Conservation (phyloP, 2,888 invertebrate genomes). For the Aleiodes alternator region DNA sequence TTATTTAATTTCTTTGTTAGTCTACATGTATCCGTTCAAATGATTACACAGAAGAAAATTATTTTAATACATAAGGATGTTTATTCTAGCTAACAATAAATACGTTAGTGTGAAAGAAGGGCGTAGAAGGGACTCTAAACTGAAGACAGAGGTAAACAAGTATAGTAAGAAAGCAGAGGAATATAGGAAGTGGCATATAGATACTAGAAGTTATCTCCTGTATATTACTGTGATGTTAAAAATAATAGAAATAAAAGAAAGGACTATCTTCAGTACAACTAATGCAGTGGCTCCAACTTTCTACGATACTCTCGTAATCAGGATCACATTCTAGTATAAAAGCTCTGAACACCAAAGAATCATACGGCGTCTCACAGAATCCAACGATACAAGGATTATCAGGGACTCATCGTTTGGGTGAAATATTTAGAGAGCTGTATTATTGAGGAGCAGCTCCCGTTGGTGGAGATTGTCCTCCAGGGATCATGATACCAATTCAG, state of each 20-base stretch:
- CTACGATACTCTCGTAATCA: slow-evolving; percentile 49
- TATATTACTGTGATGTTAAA: slow-evolving; percentile 19
- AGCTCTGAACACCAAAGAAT: slow-evolving; percentile 10
- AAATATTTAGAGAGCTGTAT: too few relatives aligned
- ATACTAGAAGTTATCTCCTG: background rate
- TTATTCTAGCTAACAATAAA: slow-evolving; percentile 1
- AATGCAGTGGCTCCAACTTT: slow-evolving; percentile 49
- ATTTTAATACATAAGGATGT: slow-evolving; percentile 31
- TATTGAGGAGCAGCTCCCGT: background rate
- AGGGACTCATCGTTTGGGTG: slow-evolving; percentile 45
- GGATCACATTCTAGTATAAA: slow-evolving; percentile 48
- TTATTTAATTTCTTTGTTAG: background rate
- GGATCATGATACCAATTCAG: slow-evolving; percentile 52
- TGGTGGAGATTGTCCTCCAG: background rate
- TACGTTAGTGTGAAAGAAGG: slow-evolving; percentile 41
- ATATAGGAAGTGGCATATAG: slow-evolving; percentile 61
- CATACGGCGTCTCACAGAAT: slow-evolving; percentile 42
- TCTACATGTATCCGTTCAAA: background rate
- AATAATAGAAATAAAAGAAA: slow-evolving; percentile 16
- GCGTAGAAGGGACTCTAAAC: slow-evolving; percentile 58
- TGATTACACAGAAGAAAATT: background rate
- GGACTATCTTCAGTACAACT: slow-evolving; percentile 5
- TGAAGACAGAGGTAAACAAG: slow-evolving; percentile 66
- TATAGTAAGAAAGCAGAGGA: slow-evolving; percentile 63
- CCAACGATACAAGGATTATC: slow-evolving; percentile 47